These are phyloP conservation scores for Drosophila demipolita DNA, from an alignment of 2,888 invertebrate genomes.

Conservation along the genomic window DNA sequence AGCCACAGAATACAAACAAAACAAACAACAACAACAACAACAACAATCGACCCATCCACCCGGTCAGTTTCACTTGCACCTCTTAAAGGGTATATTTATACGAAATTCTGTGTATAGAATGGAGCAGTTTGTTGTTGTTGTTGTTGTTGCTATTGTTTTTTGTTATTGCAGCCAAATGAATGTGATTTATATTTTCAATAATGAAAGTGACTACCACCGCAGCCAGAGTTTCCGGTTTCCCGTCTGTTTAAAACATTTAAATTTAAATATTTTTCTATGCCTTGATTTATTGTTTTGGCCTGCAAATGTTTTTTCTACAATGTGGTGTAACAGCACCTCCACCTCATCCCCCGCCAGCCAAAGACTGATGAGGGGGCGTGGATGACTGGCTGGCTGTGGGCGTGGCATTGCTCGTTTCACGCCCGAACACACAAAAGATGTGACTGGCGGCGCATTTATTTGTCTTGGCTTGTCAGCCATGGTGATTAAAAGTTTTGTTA, in stretches of 20 bases:
- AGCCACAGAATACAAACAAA: slow-evolving; percentile 50
- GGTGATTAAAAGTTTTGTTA: slow-evolving; percentile 72
- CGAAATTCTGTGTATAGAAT: background rate
- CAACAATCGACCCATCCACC: slow-evolving; percentile 15
- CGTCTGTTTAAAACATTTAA: slow-evolving; percentile 73
- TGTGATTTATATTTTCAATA: slow-evolving; percentile 82
- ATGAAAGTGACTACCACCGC: slow-evolving; percentile 74
- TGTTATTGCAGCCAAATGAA: slow-evolving; percentile 63
- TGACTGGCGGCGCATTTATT: slow-evolving; percentile 63
- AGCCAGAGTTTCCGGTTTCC: slow-evolving; percentile 48
- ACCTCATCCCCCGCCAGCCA: background rate
- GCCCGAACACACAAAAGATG: slow-evolving; percentile 68
- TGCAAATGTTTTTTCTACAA: slow-evolving; percentile 33
- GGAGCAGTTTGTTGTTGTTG: slow-evolving; percentile 15
- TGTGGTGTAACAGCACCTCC: background rate
- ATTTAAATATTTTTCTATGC: slow-evolving; percentile 81
- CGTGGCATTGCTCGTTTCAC: slow-evolving; percentile 57
- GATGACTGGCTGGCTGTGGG: slow-evolving; percentile 8
- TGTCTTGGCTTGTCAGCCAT: slow-evolving; percentile 73
- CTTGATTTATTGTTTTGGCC: slow-evolving; percentile 71
- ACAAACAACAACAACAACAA: slow-evolving; percentile 44
- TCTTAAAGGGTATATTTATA: slow-evolving; percentile 59
- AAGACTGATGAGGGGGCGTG: slow-evolving; percentile 9
- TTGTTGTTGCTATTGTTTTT: slow-evolving; percentile 33
- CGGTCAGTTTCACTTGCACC: slow-evolving; percentile 37